A percentile compares a stretch with the other conserved stretches of the same genome.
Conservation (phyloP, 2,797 vertebrate species). For the Pagetopsis macropterus region DNA sequence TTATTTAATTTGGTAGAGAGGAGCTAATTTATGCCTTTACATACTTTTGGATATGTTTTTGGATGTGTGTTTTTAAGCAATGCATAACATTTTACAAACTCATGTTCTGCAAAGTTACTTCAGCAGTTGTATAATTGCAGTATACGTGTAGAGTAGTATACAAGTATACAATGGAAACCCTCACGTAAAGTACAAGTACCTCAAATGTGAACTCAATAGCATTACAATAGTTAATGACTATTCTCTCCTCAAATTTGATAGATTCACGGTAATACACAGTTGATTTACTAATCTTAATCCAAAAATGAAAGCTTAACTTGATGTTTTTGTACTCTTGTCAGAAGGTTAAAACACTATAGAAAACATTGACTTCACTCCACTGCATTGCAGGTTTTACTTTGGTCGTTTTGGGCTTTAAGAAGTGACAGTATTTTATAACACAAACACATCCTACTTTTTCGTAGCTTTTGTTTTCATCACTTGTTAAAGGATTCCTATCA, state of each 20-base stretch:
- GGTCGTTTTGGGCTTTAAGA: neutral
- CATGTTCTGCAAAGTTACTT: neutral
- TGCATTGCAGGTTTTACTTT: slow-evolving; percentile 13
- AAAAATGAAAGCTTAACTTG: neutral
- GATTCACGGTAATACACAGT: neutral
- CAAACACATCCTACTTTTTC: neutral
- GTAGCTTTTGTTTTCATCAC: neutral
- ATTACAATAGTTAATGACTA: neutral
- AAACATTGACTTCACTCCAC: neutral
- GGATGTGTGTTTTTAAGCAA: neutral
- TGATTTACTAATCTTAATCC: neutral
- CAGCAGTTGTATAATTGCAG: no score
- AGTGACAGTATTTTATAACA: neutral
- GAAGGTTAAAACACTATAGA: neutral
- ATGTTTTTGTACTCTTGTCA: no score
- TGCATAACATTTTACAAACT: neutral
- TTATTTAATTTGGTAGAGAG: neutral
- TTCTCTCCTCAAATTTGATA: neutral
- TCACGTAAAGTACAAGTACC: neutral
- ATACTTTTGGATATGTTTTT: neutral
- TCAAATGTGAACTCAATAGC: neutral
- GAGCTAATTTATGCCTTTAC: neutral
- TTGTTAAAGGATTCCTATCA: slow-evolving; percentile 1
- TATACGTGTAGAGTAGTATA: neutral
- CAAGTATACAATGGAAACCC: neutral